Evolutionary conservation across 2,113 vertebrate species (phyloP).

Genomic region (Hippocampus zosterae): DNA sequence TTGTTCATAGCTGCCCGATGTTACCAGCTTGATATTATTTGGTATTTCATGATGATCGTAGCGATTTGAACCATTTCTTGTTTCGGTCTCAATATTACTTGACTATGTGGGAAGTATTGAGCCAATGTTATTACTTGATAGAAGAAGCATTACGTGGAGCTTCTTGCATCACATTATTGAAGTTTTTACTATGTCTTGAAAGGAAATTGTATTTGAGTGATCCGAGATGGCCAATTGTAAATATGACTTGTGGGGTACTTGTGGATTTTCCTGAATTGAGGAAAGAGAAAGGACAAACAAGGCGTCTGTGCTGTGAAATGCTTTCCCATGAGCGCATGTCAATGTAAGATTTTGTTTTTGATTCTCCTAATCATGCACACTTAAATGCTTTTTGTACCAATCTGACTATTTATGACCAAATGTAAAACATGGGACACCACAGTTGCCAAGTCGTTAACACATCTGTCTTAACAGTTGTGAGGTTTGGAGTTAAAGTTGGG

Average conservation of each 20-base stretch:
- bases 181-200: constrained; percentile 40
- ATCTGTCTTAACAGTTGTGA: no score
- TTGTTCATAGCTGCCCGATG: constrained; percentile 41
- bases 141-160: constrained; percentile 60
- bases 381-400: no score
- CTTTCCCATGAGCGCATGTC: not conserved
- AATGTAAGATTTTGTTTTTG: no score
- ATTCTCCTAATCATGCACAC: no score
- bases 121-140: constrained; percentile 64
- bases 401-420: no score
- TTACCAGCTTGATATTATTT: constrained; percentile 57
- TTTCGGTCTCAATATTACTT: constrained; percentile 34
- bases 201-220: constrained; percentile 59
- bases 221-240: not conserved
- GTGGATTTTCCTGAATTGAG: not conserved
- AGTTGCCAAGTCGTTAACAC: no score
- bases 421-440: no score
- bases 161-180: constrained; percentile 52
- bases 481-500: no score
- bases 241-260: not conserved
- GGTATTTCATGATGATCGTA: constrained; percentile 61
- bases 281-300: not conserved
- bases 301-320: not conserved
- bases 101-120: constrained; percentile 48
- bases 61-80: constrained; percentile 52